These are phyloP conservation scores for Danaus melanippus DNA, from an alignment of 1,140 invertebrate species.

Conservation along the genomic window DNA sequence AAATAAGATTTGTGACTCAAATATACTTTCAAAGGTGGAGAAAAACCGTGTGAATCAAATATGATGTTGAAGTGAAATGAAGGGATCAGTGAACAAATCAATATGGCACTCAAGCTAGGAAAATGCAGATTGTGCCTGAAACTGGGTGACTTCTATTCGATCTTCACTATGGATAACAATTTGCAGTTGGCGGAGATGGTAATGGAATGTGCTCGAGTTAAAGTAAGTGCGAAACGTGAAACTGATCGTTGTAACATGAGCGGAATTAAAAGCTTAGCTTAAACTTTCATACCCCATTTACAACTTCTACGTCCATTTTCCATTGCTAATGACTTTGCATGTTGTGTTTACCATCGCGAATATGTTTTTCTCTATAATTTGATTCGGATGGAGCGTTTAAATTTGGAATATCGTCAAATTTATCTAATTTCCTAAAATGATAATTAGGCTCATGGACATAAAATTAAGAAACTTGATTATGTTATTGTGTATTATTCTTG, in stretches of 20 bases:
- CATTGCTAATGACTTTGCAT: conserved; percentile 14
- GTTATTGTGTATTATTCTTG: too few species aligned
- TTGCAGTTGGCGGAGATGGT: conserved; percentile 73
- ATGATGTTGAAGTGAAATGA: conserved; percentile 45
- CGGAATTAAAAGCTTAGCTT: conserved; percentile 22
- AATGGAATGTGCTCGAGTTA: conserved; percentile 73
- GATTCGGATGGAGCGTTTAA: neutral
- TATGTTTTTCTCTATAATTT: conserved; percentile 8
- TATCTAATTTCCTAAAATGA: conserved; percentile 18
- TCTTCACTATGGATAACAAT: conserved; percentile 67
- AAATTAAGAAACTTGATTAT: too few species aligned
- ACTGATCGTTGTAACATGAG: conserved; percentile 7
- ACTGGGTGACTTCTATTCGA: conserved; percentile 70
- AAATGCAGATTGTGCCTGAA: conserved; percentile 72
- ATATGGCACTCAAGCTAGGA: conserved; percentile 69
- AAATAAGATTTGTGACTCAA: neutral
- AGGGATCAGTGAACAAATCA: conserved; percentile 55
- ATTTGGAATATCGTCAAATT: conserved; percentile 15
- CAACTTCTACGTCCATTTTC: conserved; percentile 7
- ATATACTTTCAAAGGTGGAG: conserved; percentile 8
- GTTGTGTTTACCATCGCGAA: conserved; percentile 18
- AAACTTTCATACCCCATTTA: conserved; percentile 17
- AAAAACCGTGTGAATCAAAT: conserved; percentile 23
- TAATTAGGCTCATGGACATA: neutral
- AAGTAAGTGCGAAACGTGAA: conserved; percentile 49